These are phyloP conservation scores for Noctua comes DNA, from an alignment of 2,888 invertebrate genomes.

Conservation along the genomic window DNA sequence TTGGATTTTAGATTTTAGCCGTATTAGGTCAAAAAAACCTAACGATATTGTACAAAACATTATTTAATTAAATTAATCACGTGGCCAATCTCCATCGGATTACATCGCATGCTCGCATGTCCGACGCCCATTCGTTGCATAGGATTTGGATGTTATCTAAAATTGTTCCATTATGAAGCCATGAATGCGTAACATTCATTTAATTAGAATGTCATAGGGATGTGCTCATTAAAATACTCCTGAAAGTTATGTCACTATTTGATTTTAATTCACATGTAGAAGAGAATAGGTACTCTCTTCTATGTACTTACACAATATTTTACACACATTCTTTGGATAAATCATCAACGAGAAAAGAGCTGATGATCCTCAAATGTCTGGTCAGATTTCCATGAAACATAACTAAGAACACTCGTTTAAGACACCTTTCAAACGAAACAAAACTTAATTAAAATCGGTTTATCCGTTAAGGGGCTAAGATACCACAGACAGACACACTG, in stretches of 20 bases:
- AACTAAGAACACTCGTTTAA: no score
- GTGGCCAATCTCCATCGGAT: slow-evolving; percentile 14
- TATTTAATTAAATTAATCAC: slow-evolving; percentile 22
- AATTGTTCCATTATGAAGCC: slow-evolving; percentile 34
- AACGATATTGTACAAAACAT: neutral
- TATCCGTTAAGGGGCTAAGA: no score
- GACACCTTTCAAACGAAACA: no score
- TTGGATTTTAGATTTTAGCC: no score
- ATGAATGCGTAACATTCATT: slow-evolving; percentile 20
- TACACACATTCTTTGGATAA: neutral
- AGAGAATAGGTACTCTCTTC: neutral
- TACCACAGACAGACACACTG: no score
- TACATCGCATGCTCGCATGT: slow-evolving; percentile 28
- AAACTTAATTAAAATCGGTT: no score
- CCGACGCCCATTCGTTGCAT: slow-evolving; percentile 9
- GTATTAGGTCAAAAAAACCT: no score
- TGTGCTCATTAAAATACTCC: neutral
- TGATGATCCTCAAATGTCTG: no score
- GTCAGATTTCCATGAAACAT: no score
- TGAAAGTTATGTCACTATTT: neutral
- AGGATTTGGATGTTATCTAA: slow-evolving; percentile 38
- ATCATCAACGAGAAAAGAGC: neutral
- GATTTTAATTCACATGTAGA: neutral
- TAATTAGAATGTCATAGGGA: slow-evolving; percentile 1
- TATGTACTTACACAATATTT: neutral